Evolutionary conservation across 2,113 vertebrate species (phyloP).

Genomic region (Neomonachus schauinslandi): DNA sequence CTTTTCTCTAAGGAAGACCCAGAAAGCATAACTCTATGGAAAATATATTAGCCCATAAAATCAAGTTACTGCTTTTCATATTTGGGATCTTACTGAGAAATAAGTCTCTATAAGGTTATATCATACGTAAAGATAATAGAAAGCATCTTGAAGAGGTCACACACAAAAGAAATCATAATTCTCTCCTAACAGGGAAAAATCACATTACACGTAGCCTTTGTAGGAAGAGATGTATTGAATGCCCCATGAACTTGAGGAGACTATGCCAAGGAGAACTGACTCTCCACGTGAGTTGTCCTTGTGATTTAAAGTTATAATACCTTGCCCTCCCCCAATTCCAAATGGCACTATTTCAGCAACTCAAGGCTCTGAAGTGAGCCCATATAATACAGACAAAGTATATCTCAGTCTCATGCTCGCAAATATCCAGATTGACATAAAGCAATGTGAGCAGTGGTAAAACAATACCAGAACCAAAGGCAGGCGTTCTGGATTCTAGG

Average conservation of each 20-base stretch:
- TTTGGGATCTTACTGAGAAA: slow-evolving; percentile 56
- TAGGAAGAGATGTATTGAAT: slow-evolving; percentile 42
- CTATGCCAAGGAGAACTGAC: slow-evolving; percentile 39
- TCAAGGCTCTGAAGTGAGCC: not conserved
- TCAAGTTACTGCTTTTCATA: slow-evolving; percentile 54
- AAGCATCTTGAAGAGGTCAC: slow-evolving; percentile 56
- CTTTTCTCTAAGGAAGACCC: slow-evolving; percentile 16
- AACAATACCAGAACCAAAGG: not conserved
- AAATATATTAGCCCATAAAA: slow-evolving; percentile 66
- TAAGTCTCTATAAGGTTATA: slow-evolving; percentile 60
- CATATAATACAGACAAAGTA: not conserved
- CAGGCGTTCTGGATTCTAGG: not conserved
- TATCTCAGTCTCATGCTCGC: not conserved
- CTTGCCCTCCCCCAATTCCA: not conserved
- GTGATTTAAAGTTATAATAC: slow-evolving; percentile 52
- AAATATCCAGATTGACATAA: not conserved
- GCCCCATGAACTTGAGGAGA: slow-evolving; percentile 38
- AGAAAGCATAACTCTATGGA: slow-evolving; percentile 6
- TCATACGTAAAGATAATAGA: slow-evolving; percentile 65
- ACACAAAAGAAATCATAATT: slow-evolving; percentile 57
- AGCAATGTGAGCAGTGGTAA: not conserved
- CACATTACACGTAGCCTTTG: slow-evolving; percentile 25
- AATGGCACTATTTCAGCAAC: slow-evolving; percentile 30
- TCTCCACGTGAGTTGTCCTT: not conserved
- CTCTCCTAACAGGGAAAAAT: slow-evolving; percentile 33